Evolutionary conservation across 2,888 invertebrate species (phyloP).

Genomic region (Nycteola revayana): DNA sequence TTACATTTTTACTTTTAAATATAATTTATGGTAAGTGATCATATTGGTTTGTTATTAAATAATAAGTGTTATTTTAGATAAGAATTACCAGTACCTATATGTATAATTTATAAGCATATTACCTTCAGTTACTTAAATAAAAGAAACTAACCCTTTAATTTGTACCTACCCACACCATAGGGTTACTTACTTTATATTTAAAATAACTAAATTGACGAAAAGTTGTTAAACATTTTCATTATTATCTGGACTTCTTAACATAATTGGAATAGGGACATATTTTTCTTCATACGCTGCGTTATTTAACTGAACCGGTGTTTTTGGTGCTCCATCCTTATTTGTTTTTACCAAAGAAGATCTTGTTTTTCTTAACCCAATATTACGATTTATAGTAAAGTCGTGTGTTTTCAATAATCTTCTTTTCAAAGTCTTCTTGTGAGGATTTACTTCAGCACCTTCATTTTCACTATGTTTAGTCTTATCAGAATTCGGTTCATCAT

Average conservation of each 20-base stretch:
- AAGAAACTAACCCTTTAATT: too few relatives aligned
- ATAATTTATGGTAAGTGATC: too few relatives aligned
- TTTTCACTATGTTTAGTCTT: neutral
- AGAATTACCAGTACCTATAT: too few relatives aligned
- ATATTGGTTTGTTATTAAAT: too few relatives aligned
- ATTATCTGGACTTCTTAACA: constrained; percentile 20
- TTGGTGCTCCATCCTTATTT: constrained; percentile 18
- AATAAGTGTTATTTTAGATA: too few relatives aligned
- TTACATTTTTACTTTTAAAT: too few relatives aligned
- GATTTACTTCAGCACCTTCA: constrained; percentile 13
- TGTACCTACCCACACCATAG: too few relatives aligned
- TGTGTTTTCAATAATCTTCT: constrained; percentile 20
- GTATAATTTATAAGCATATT: too few relatives aligned
- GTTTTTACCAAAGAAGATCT: constrained; percentile 16
- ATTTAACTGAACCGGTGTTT: constrained; percentile 11
- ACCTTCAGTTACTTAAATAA: too few relatives aligned
- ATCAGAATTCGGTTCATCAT: neutral
- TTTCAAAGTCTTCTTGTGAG: constrained; percentile 15
- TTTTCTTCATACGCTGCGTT: constrained; percentile 37
- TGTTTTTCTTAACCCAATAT: constrained; percentile 8
- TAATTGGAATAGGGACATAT: constrained; percentile 55
- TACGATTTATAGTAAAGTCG: constrained; percentile 11
- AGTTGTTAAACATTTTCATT: too few relatives aligned
- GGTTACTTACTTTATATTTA: too few relatives aligned
- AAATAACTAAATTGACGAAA: too few relatives aligned